Evolutionary conservation across 1,140 invertebrate species (phyloP), one percentile per base, ranked within the genome.

Genomic region (Dinothrombium tinctorium): DNA sequence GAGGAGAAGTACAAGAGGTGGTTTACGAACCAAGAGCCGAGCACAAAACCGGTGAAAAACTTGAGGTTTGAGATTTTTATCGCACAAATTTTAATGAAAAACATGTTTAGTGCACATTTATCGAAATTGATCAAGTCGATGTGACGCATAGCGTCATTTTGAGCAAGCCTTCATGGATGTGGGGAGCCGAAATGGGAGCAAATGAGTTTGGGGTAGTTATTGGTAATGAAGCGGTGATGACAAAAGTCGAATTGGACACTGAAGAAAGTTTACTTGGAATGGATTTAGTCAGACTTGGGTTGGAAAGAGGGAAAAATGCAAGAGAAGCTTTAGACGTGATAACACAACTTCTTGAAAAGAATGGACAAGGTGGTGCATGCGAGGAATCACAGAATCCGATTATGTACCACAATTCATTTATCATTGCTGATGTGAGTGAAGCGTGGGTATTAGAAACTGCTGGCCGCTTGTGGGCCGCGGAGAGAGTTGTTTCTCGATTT

Each of bases 151-250:
- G 65, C 21, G 67, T 75, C 0, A 69, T 79, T 44, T 53, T 78
- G 24, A 76, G 73, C 48, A 76, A 76, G 51, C 72, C 75, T 14
- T 61, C 66, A 4, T 77, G 74, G 74, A 73, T 74, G 68, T 78
- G 74, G 74, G 76, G 75, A 15, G 73, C 73, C 2, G 76, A 78
- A 58, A 77, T 77, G 72, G 76, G 76, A 11, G 68, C 73, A 9
- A 79, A 78, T 58, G 68, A 75, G 44, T 64, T 68, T 47, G 70
- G 69, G 31, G 70, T 79, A 15, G 69, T 64, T 22, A 69, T 76
- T 43, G 74, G 75, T 17, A 76, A 76, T 57, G 71, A 74, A 54
- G 70, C 74, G 6, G 67, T 77, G 1, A 75, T 64, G 65, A 76
- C 72, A 2, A 62, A 59, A 46, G 5, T 41, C 19, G 7, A 35